Base-by-base conservation (phyloP, 2,888 invertebrate genomes). In the Drosophila paranaensis region DNA sequence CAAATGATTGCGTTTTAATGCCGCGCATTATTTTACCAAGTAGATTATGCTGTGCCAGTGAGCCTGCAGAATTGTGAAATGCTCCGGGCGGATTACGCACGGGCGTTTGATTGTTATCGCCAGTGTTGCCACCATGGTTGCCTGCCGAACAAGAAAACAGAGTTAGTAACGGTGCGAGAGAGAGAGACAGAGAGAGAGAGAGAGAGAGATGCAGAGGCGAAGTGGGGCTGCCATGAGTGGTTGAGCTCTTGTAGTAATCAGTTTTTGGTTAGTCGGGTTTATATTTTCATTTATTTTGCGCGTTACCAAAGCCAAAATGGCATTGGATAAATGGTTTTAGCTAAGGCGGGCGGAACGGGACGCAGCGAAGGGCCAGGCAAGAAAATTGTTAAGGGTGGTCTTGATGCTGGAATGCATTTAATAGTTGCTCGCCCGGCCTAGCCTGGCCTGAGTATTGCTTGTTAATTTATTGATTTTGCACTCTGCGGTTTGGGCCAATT, bases 21-120 rank as follows among this genome's bases (percentile, higher is more conserved):
- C 92, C 89, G 75, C 91, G 91, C 91, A 91, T 92, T 90, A 92
- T 89, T 86, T 89, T 85, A 82, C 89, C 91, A 85, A 92, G 89
- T 89, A 90, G 91, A 89, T 91, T 91, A 90, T 89, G 80, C 77
- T 89, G 89, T 74, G 90, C 89, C 89, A 91, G 85, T 85, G 91
- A 88, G 84, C 91, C 90, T 74, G 92, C 92, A 79, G 91, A 89
- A 90, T 93, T 93, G 90, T 93, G 93, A 88, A 92, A 93, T 82
- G 93, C 93, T 88, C 93, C 93, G 43, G 93, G 93, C 76, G 93
- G 92, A 92, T 93, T 92, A 85, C 93, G 93, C 83, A 93, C 90
- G 75, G 92, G 91, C 81, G 92, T 90, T 85, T 92, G 92, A 89
- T 91, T 91, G 88, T 91, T 91, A 89, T 92, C 92, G 86, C 90